A percentile compares a stretch with the other conserved stretches of the same genome.
Evolutionary conservation across 2,113 vertebrate species (phyloP).

Genomic region (Pipra filicauda): DNA sequence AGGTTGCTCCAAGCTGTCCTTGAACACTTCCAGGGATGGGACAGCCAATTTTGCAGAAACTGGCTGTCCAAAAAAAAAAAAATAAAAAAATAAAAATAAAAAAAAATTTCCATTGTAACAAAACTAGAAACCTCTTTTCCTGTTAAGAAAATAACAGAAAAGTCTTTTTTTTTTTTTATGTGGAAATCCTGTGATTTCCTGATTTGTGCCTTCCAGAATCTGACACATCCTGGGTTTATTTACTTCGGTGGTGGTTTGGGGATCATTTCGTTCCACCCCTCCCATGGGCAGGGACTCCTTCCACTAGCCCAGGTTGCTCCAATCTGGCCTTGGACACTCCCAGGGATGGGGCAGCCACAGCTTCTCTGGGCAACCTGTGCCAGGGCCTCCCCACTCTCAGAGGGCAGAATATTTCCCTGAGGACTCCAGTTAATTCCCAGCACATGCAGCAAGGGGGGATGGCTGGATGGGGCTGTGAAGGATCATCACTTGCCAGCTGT

Average conservation of each 20-base stretch:
- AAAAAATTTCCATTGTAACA: not conserved
- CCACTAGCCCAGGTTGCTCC: not conserved
- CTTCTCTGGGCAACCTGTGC: not conserved
- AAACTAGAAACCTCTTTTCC: not conserved
- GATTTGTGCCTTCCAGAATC: not conserved
- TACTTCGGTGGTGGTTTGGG: not conserved
- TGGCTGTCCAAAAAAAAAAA: too few relatives aligned
- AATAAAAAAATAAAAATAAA: too few relatives aligned
- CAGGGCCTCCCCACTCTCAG: not conserved
- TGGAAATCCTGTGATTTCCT: not conserved
- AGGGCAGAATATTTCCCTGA: not conserved
- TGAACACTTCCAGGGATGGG: not conserved
- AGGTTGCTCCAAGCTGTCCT: not conserved
- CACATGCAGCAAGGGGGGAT: not conserved
- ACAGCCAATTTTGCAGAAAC: not conserved
- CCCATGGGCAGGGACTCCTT: not conserved
- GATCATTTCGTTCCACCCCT: not conserved
- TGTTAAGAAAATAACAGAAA: not conserved
- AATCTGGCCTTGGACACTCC: not conserved
- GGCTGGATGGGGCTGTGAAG: accelerated
- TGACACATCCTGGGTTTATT: not conserved
- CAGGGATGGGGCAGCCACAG: not conserved
- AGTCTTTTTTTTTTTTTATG: not conserved
- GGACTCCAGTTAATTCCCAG: not conserved
- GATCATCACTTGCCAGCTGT: not conserved